Base-by-base conservation (phyloP, 2,113 vertebrate species). In the Meriones unguiculatus region DNA sequence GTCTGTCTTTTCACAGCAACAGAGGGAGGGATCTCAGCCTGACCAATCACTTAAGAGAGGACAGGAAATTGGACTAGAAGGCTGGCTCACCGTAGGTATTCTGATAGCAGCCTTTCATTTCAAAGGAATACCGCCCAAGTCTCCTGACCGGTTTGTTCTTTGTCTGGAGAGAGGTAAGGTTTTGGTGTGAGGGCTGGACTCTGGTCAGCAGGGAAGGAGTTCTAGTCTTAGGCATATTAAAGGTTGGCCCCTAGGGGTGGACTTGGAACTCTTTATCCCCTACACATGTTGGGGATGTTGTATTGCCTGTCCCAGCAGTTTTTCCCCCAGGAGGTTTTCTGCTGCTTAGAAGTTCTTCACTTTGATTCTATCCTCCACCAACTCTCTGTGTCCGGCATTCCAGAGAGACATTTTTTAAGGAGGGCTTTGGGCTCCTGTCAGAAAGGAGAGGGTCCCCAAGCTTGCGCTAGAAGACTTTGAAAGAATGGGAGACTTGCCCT, bases 351-450 rank as follows among this genome's bases (percentile, higher is more conserved):
- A 67, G 17, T 62, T 67, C 38, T 67, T 86, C 25, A 0, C 38
- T 46, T 65, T 67, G 59, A 62, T 62, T 25, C 35, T 4, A 1
- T 75, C 52, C 54, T 5, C 81, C 24, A 41, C 28, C 28, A 52
- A 32, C 2, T n/a, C 10, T 14, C 30, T 22, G 7, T 13, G 22
- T 15, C 1, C 0, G 32, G 50, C 13, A 2, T n/a, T 6, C 64
- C 65, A 35, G 46, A 70, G 46, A 80, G 76, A 41, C 18, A 62
- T 13, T 41, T 91, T 81, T n/a, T 22, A 9, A 18, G 32, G 32
- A 15, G 65, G 46, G 50, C 30, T 50, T 52, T 70, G 46, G 4
- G 46, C 24, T 46, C n/a, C 25, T 41, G 15, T 65, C 8, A 65
- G 14, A 14, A 10, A 25, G 24, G 84, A 67, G 15, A 67, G 15